These are phyloP conservation scores for Potorous gilbertii DNA, from an alignment of 2,797 vertebrate genomes.

Conservation along the genomic window DNA sequence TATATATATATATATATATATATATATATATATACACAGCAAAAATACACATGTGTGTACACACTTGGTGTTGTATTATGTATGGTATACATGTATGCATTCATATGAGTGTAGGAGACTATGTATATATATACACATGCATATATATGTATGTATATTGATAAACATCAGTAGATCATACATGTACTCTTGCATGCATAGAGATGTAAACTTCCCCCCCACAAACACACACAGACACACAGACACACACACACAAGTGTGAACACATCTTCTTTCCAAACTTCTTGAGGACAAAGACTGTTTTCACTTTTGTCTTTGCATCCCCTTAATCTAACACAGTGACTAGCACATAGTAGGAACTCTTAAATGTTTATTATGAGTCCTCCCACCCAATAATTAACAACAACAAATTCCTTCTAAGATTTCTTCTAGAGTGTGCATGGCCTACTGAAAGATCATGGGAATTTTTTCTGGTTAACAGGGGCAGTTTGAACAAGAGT, in stretches of 20 bases:
- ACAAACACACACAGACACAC: too few species aligned
- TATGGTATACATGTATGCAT: not conserved
- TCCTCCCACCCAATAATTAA: not conserved
- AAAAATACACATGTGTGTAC: not conserved
- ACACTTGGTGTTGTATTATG: too few species aligned
- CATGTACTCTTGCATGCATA: too few species aligned
- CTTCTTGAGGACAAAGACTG: not conserved
- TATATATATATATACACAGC: not conserved
- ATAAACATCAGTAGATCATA: not conserved
- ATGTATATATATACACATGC: not conserved
- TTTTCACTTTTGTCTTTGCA: not conserved
- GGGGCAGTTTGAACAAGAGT: conserved; percentile 20
- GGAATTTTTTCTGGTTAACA: conserved; percentile 35
- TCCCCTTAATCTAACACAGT: not conserved
- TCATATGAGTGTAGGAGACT: not conserved
- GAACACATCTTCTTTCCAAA: not conserved
- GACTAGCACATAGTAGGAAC: not conserved
- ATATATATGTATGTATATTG: not conserved
- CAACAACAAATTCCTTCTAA: conserved; percentile 16
- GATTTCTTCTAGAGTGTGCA: conserved; percentile 26
- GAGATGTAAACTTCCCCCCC: too few species aligned
- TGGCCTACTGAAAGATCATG: conserved; percentile 22
- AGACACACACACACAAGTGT: not conserved
- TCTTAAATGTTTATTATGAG: not conserved
- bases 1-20: not conserved